These are phyloP conservation scores for Zeugodacus cucurbitae DNA, from an alignment of 1,140 invertebrate species.

Conservation along the genomic window DNA sequence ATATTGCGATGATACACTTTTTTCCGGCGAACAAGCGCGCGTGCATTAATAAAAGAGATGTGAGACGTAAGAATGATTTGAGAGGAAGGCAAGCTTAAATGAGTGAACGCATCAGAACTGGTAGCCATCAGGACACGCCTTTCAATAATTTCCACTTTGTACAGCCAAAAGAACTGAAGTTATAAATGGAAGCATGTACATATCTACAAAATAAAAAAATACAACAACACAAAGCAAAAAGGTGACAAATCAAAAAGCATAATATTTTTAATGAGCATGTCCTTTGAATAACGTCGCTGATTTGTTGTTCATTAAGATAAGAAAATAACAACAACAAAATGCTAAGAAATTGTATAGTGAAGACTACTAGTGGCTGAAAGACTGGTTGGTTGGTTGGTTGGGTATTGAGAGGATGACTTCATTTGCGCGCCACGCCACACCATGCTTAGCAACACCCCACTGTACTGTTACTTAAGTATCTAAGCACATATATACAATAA, in stretches of 20 bases:
- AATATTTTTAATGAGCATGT: background rate
- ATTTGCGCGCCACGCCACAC: background rate
- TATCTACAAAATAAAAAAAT: background rate
- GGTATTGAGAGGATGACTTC: background rate
- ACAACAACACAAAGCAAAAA: background rate
- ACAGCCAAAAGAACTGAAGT: background rate
- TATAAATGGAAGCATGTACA: background rate
- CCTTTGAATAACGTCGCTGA: background rate
- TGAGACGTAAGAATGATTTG: background rate
- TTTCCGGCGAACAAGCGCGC: background rate
- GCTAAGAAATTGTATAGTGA: background rate
- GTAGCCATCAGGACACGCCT: background rate
- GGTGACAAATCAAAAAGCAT: constrained; percentile 26
- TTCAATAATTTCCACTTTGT: constrained; percentile 24
- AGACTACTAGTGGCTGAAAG: background rate
- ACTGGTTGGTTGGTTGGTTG: background rate
- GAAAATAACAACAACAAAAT: background rate
- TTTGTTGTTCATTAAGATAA: constrained; percentile 8
- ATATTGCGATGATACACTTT: constrained; percentile 23
- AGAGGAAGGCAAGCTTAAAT: constrained; percentile 2
- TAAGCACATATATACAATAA: background rate
- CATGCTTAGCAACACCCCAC: constrained; percentile 14
- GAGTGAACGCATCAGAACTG: background rate
- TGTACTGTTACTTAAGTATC: background rate
- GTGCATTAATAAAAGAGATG: too few relatives aligned